phyloP scores from a whole-genome alignment of 1,140 invertebrate genomes.

The Pogonus chalceus region DNA sequence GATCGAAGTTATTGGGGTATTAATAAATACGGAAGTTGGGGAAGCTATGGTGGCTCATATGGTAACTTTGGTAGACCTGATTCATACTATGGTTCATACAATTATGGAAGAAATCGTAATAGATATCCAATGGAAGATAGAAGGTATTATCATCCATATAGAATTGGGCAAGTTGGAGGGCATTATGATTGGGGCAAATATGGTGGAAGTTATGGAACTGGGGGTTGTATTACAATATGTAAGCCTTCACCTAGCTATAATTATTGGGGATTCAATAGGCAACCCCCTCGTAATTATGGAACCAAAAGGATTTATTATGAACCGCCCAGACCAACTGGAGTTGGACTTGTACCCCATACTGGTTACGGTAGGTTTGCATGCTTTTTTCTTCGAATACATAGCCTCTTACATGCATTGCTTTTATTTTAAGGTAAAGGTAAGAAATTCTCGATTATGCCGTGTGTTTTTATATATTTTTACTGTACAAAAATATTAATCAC shows the following conservation, averaged over 20 bases:
- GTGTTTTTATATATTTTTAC: no score
- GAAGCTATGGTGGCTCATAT: slow-evolving; percentile 35
- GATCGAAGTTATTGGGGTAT: slow-evolving; percentile 19
- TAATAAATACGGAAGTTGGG: slow-evolving; percentile 22
- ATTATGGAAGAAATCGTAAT: slow-evolving; percentile 2
- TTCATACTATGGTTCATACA: slow-evolving; percentile 14
- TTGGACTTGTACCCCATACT: neutral
- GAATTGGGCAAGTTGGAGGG: slow-evolving; percentile 11
- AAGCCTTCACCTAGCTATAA: slow-evolving; percentile 31
- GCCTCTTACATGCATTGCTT: no score
- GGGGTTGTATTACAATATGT: slow-evolving; percentile 23
- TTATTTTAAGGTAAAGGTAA: no score
- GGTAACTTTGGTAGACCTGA: slow-evolving; percentile 25
- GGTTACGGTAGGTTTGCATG: neutral
- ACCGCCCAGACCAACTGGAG: neutral
- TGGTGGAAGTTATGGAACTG: slow-evolving; percentile 30
- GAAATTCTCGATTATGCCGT: no score
- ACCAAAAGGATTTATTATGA: neutral
- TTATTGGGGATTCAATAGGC: slow-evolving; percentile 26
- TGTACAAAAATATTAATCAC: no score
- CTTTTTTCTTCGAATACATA: no score
- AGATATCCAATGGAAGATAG: slow-evolving; percentile 16
- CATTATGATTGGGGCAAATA: slow-evolving; percentile 30
- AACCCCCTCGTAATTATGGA: neutral
- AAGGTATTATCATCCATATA: slow-evolving; percentile 23